These are phyloP conservation scores for Mesodorylaimus sp. DNA, from an alignment of 2,888 invertebrate species.

Conservation along the genomic window DNA sequence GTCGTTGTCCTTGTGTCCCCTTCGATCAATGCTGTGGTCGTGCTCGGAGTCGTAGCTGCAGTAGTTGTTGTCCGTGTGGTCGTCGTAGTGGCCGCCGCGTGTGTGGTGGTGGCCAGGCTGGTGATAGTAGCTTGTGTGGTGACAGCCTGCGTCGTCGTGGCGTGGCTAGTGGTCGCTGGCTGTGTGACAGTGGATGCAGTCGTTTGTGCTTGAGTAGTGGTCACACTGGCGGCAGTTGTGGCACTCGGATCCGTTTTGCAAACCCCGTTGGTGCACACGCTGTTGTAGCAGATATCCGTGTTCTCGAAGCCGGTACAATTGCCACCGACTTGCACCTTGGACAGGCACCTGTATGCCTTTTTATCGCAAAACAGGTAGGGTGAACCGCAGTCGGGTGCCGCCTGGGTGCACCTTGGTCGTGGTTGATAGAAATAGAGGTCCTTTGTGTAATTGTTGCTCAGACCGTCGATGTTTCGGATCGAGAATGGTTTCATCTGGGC, in stretches of 20 bases:
- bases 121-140: not conserved
- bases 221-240: not conserved
- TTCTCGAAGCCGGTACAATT: conserved; percentile 21
- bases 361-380: conserved; percentile 20
- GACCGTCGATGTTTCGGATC: conserved; percentile 9
- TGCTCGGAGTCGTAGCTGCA: conserved; percentile 1
- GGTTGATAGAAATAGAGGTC: conserved; percentile 10
- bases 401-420: conserved; percentile 5
- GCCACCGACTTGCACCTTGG: conserved; percentile 20
- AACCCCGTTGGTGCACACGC: conserved; percentile 5
- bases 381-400: conserved; percentile 6
- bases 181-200: not conserved
- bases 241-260: not conserved
- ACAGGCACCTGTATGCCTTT: conserved; percentile 16
- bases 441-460: conserved; percentile 9
- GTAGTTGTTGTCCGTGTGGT: not conserved
- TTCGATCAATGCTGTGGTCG: conserved; percentile 1
- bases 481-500: conserved; percentile 10
- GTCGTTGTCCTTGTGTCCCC: conserved; percentile 2
- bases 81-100: not conserved
- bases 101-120: not conserved
- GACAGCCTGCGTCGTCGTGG: not conserved
- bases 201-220: not conserved
- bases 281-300: conserved; percentile 18
- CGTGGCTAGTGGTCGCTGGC: not conserved